Evolutionary conservation across 2,797 vertebrate genomes (phyloP), one percentile per base, ranked within the genome.

Genomic region (Monodelphis domestica): DNA sequence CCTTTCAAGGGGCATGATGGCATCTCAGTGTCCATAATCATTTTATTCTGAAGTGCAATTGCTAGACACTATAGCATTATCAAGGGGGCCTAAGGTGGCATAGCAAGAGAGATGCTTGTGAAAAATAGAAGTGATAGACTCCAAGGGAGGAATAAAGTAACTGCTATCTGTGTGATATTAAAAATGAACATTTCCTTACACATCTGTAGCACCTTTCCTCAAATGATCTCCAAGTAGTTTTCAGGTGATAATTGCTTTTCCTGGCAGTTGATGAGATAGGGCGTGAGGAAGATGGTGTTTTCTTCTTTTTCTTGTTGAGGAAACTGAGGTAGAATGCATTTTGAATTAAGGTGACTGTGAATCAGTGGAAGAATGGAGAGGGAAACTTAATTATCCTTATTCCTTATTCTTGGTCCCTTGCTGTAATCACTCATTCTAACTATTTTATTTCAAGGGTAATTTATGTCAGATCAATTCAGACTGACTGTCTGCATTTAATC

Each of bases 11-110:
- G 53, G 57, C 94, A 33, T 96, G 94, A 98, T 96, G 95, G 94
- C 94, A 97, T 91, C 52, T 97, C 91, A 50, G 50, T 14, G 94
- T 87, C 96, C 95, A 92, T 95, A 90, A 94, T 97, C 96, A 97
- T 96, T 97, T 96, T 96, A 95, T 95, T 91, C 95, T 94, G 78
- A 97, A 97, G 94, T 96, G 95, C 90, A 92, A 95, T 94, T 97
- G 97, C 97, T 96, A 96, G 93, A 92, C 96, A 95, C 93, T 89
- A 93, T 91, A 95, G 91, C 93, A 97, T 98, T 97, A 97, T 96
- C 96, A 93, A 93, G 93, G 95, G 53, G 89, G 94, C 95, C 91
- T 89, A 0, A 38, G 54, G 92, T 94, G 89, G 87, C 53, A 92
- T 94, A 91, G 87, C 90, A 97, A 93, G 90, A 97, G 92, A 55